Conservation (phyloP, 2,113 vertebrate species). For the Xiphophorus maculatus region DNA sequence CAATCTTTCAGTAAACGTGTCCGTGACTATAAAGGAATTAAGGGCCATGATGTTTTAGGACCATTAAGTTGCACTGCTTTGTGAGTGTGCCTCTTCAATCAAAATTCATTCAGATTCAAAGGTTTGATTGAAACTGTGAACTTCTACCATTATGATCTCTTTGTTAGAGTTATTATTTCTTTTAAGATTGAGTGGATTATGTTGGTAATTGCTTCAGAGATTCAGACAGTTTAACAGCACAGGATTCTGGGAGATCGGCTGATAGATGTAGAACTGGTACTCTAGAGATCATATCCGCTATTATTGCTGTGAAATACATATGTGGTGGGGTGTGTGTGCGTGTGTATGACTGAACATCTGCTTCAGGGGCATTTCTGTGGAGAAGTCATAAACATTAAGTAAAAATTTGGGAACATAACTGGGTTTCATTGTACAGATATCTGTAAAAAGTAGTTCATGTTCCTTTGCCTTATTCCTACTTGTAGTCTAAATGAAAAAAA, state of each 20-base stretch:
- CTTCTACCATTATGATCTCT: constrained; percentile 70
- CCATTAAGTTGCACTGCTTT: constrained; percentile 54
- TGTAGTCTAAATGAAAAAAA: constrained; percentile 34
- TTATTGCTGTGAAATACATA: constrained; percentile 68
- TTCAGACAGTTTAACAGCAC: constrained; percentile 27
- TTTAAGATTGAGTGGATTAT: constrained; percentile 56
- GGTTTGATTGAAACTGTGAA: constrained; percentile 66
- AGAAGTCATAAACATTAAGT: constrained; percentile 26
- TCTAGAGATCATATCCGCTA: constrained; percentile 33
- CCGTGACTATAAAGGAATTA: constrained; percentile 67
- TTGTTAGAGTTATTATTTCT: constrained; percentile 65
- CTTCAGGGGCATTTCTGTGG: constrained; percentile 50
- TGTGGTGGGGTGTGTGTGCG: constrained; percentile 43
- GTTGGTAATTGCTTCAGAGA: constrained; percentile 65
- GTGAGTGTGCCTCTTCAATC: constrained; percentile 73
- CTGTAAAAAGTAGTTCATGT: constrained; percentile 76
- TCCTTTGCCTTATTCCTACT: constrained; percentile 57
- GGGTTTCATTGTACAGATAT: constrained; percentile 70
- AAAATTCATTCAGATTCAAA: constrained; percentile 69
- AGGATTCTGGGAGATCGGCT: constrained; percentile 49
- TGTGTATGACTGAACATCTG: constrained; percentile 27
- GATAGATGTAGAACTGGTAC: constrained; percentile 35
- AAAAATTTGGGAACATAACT: constrained; percentile 50
- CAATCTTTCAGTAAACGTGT: constrained; percentile 55
- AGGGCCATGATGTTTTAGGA: constrained; percentile 60